These are phyloP conservation scores for Ctenopoma multispine DNA, from an alignment of 2,797 vertebrate species.

Conservation along the genomic window DNA sequence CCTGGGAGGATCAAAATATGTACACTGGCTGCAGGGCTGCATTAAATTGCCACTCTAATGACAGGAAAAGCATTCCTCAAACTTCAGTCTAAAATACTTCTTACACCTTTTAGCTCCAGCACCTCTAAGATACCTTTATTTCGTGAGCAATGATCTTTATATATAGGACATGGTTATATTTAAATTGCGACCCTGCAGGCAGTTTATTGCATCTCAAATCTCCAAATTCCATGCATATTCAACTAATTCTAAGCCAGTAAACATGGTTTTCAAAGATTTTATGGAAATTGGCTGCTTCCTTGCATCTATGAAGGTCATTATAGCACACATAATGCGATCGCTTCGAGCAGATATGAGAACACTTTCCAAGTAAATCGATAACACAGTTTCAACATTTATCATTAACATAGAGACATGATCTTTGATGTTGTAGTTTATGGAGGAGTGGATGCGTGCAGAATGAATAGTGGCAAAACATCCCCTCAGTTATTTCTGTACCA, in stretches of 20 bases:
- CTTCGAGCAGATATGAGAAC: constrained; percentile 1
- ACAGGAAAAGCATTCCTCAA: constrained; percentile 1
- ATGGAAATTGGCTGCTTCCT: constrained; percentile 23
- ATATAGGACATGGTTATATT: constrained; percentile 1
- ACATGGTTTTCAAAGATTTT: constrained; percentile 18
- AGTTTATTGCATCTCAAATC: constrained; percentile 5
- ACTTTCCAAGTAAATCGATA: constrained; percentile 38
- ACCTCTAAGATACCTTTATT: constrained; percentile 1
- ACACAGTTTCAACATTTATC: constrained; percentile 6
- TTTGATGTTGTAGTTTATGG: constrained; percentile 36
- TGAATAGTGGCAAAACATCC: neutral
- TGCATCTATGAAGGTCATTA: constrained; percentile 33
- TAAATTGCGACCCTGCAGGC: neutral
- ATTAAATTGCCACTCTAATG: neutral
- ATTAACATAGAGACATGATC: constrained; percentile 2
- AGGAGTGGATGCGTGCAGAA: constrained; percentile 27
- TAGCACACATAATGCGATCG: neutral
- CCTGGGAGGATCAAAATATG: neutral
- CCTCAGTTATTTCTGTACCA: constrained; percentile 11
- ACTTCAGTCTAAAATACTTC: neutral
- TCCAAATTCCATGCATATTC: constrained; percentile 7
- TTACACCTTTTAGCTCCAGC: neutral
- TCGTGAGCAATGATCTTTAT: neutral
- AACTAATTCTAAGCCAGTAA: neutral
- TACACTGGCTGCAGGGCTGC: neutral